These are phyloP conservation scores for Labeo calbasu DNA, from an alignment of 2,797 vertebrate genomes.

Conservation along the genomic window DNA sequence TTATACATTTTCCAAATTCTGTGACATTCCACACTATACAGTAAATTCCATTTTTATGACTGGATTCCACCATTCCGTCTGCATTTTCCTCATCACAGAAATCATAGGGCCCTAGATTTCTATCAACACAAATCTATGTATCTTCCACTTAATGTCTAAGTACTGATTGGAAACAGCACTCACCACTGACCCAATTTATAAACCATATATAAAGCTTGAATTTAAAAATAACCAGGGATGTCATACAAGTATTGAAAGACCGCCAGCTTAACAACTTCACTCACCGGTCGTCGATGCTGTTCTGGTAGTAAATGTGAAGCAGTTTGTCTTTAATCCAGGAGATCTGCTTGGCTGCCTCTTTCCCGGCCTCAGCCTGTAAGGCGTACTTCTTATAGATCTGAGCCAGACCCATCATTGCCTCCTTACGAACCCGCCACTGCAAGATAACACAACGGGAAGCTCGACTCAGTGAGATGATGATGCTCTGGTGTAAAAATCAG, in stretches of 20 bases:
- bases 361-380: constrained; percentile 91
- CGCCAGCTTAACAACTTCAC: constrained; percentile 55
- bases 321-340: constrained; percentile 99
- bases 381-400: constrained; percentile 98
- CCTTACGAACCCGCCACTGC: constrained; percentile 96
- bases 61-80: no score
- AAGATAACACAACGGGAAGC: constrained; percentile 54
- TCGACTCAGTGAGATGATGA: not conserved
- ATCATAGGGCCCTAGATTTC: not conserved
- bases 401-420: constrained; percentile 98
- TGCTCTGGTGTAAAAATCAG: not conserved
- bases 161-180: not conserved
- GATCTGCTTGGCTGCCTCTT: constrained; percentile 94
- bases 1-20: no score
- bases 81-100: no score
- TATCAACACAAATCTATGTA: not conserved
- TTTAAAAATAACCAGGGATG: not conserved
- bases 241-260: not conserved
- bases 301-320: constrained; percentile 98
- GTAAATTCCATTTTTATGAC: no score
- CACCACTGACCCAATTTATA: not conserved
- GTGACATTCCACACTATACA: no score
- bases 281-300: constrained; percentile 97
- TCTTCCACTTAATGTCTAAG: not conserved
- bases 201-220: not conserved